Base-by-base conservation (phyloP, 2,888 invertebrate species). In the Spilosoma lubricipeda region DNA sequence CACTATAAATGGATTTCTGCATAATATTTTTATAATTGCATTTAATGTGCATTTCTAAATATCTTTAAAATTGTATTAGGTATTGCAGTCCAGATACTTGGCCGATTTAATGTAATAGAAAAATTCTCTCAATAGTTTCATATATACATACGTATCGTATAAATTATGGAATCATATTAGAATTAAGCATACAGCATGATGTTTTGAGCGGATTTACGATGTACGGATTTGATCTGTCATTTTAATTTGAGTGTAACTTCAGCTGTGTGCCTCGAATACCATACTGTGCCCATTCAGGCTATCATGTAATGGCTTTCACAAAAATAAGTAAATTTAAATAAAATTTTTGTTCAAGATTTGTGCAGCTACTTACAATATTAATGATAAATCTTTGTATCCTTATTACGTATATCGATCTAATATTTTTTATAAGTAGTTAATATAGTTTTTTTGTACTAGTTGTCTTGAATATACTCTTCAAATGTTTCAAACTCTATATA, bases 351-450 rank as follows among this genome's bases (percentile, higher is more conserved):
- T 30, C 63, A 63, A 63, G 5, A 30, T 18, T 63, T 30, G 27
- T 63, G 63, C 63, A 27, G 63, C 63, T 63, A 63, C 63, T 30
- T 30, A 63, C n/a, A 56, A 56, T n/a, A 27, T 27, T n/a, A 56
- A 39, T 59, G 3, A n/a, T n/a, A n/a, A 27, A 59, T 59, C 18
- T n/a, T 9, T 56, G 56, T 56, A n/a, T 56, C 18, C 20, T 9
- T n/a, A 56, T 1, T 27, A 59, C 4, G n/a, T 59, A 59, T 27
- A 27, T n/a, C n/a, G n/a, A 56, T 59, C 13, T 27, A 59, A 23
- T 52, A 59, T 27, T 27, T 11, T 13, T 59, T 4, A 59, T n/a
- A 59, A 27, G 13, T 59, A 59, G 13, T 27, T 59, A 3, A 3
- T 59, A 27, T 59, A 45, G n/a, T 9, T 2, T 27, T 59, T 18